Percentiles rank a stretch among this genome's conserved stretches.
These are phyloP conservation scores for Pollicipes pollicipes DNA, from an alignment of 1,140 invertebrate genomes.

Conservation along the genomic window DNA sequence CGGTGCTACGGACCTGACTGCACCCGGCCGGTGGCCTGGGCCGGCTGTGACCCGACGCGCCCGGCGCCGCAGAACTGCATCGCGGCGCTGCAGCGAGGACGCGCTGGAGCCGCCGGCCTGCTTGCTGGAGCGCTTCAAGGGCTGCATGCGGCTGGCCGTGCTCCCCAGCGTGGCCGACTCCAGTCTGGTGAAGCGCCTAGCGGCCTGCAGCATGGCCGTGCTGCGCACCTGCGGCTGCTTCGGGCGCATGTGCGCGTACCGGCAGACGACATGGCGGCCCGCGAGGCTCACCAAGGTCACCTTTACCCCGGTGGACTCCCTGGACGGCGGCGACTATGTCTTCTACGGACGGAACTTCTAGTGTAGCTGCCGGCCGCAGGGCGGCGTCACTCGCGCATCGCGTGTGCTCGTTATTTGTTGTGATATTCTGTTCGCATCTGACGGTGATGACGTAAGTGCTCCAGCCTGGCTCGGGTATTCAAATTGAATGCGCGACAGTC, in stretches of 20 bases:
- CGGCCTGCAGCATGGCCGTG: slow-evolving; percentile 69
- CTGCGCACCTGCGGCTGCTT: slow-evolving; percentile 43
- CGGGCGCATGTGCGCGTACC: slow-evolving; percentile 9
- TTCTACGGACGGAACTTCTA: slow-evolving; percentile 1
- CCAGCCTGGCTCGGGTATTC: background rate
- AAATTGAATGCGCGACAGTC: background rate
- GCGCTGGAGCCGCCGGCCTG: background rate
- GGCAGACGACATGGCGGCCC: background rate
- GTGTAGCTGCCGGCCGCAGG: background rate
- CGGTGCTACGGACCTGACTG: too few relatives aligned
- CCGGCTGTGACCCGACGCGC: too few relatives aligned
- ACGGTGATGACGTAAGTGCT: background rate
- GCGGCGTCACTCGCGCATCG: background rate
- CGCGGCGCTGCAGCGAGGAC: background rate
- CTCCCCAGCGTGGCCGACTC: slow-evolving; percentile 51
- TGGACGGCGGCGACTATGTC: background rate
- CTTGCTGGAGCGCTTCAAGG: slow-evolving; percentile 47
- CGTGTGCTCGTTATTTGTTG: background rate
- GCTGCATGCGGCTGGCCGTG: slow-evolving; percentile 50
- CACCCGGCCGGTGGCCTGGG: too few relatives aligned
- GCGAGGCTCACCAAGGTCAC: slow-evolving; percentile 6
- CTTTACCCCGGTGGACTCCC: slow-evolving; percentile 3
- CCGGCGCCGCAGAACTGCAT: background rate
- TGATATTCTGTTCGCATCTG: background rate
- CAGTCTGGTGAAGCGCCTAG: slow-evolving; percentile 60